Conservation (phyloP, 2,888 invertebrate genomes). For the Amphipyra tragopoginis region DNA sequence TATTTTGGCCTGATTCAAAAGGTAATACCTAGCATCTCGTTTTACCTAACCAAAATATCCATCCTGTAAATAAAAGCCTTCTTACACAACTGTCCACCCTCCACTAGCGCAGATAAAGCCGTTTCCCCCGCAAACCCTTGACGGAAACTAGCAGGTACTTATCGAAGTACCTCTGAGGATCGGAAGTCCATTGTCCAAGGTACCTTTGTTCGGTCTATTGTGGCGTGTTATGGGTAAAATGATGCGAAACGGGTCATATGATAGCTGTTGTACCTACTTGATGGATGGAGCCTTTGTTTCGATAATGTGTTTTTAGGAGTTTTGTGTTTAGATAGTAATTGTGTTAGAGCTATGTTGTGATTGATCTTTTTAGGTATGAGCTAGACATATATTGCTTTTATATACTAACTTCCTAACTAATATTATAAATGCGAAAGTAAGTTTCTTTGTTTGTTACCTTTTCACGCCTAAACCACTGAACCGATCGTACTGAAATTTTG, state of each 20-base stretch:
- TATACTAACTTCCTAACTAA: no score
- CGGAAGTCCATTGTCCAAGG: constrained; percentile 44
- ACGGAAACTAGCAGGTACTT: constrained; percentile 33
- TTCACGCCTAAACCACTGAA: no score
- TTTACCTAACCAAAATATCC: no score
- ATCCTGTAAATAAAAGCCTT: no score
- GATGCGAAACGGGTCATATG: constrained; percentile 32
- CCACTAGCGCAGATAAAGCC: constrained; percentile 16
- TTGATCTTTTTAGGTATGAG: neutral
- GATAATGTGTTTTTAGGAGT: constrained; percentile 20
- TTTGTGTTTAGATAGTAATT: neutral
- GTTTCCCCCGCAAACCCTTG: constrained; percentile 26
- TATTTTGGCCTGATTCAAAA: no score
- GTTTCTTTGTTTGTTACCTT: no score
- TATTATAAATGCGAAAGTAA: no score
- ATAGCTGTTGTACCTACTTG: constrained; percentile 30
- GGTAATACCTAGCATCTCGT: no score
- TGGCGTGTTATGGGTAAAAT: constrained; percentile 35
- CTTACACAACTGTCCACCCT: constrained; percentile 17
- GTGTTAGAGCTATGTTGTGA: neutral
- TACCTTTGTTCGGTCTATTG: constrained; percentile 35
- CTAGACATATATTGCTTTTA: no score
- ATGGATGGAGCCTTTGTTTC: constrained; percentile 31
- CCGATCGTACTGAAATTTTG: no score
- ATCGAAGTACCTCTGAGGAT: constrained; percentile 14